Conservation (phyloP, 2,888 invertebrate species). For the Drosophila imparisetae region DNA sequence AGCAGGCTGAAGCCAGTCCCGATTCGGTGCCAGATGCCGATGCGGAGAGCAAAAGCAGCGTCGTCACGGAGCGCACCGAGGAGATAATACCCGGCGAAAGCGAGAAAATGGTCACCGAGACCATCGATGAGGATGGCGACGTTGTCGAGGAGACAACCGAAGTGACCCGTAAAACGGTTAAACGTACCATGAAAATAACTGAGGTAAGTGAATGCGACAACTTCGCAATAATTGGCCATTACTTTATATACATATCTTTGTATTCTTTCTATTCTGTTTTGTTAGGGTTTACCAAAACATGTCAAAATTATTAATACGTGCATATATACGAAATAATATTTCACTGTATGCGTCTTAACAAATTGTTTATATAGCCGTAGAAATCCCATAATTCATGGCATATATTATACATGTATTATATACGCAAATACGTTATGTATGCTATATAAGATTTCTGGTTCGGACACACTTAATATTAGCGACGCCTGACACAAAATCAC, state of each 20-base stretch:
- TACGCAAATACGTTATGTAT: constrained; percentile 4
- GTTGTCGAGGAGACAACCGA: constrained; percentile 84
- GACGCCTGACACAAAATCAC: constrained; percentile 57
- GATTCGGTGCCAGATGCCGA: constrained; percentile 40
- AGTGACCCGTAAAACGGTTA: constrained; percentile 84
- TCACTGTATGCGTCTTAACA: constrained; percentile 62
- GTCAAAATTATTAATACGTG: constrained; percentile 57
- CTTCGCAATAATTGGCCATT: constrained; percentile 3
- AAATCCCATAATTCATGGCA: constrained; percentile 67
- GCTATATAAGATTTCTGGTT: constrained; percentile 36
- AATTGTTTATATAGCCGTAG: constrained; percentile 74
- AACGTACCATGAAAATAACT: constrained; percentile 84
- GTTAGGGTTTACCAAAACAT: constrained; percentile 41
- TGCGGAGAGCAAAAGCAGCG: constrained; percentile 64
- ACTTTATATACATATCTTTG: background rate
- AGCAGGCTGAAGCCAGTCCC: constrained; percentile 44
- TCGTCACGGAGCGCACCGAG: constrained; percentile 68
- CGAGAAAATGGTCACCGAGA: constrained; percentile 82
- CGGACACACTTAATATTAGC: constrained; percentile 75
- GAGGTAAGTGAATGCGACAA: constrained; percentile 76
- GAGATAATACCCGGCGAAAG: constrained; percentile 80
- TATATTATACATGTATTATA: constrained; percentile 41
- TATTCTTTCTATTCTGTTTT: background rate
- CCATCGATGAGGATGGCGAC: constrained; percentile 83
- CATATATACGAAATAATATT: constrained; percentile 41